Evolutionary conservation across 2,888 invertebrate genomes (phyloP).

Genomic region (Sphinx pinastri): DNA sequence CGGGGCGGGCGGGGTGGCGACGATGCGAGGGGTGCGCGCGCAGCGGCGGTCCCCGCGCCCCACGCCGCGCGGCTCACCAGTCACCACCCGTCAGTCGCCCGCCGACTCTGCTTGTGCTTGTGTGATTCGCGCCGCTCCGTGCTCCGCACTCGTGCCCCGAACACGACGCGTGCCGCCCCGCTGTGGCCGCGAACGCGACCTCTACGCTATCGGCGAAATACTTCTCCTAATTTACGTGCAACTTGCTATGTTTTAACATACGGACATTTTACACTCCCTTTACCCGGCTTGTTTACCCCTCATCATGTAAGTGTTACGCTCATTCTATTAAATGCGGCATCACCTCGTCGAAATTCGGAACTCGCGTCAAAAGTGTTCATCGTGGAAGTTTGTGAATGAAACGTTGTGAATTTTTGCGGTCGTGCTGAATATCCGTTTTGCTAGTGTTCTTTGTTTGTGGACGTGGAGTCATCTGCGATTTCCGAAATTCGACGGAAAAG

Average conservation of each 20-base stretch:
- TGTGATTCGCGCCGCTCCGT: constrained; percentile 84
- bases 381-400: constrained; percentile 79
- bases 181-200: constrained; percentile 86
- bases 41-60: constrained; percentile 77
- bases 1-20: constrained; percentile 48
- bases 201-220: constrained; percentile 84
- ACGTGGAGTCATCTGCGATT: constrained; percentile 64
- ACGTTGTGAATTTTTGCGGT: constrained; percentile 64
- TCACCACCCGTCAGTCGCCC: constrained; percentile 83
- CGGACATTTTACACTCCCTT: constrained; percentile 76
- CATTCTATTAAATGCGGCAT: constrained; percentile 74
- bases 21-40: constrained; percentile 73
- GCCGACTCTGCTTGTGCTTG: constrained; percentile 85
- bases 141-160: constrained; percentile 83
- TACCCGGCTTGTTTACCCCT: constrained; percentile 82
- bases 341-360: constrained; percentile 78
- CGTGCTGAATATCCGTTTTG: constrained; percentile 49
- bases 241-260: constrained; percentile 81
- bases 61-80: constrained; percentile 72
- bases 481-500: constrained; percentile 79
- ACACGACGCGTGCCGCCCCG: constrained; percentile 82
- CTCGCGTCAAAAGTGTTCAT: constrained; percentile 72
- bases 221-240: constrained; percentile 80
- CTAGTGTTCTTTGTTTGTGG: constrained; percentile 64
- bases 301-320: constrained; percentile 83